Evolutionary conservation across 2,113 vertebrate species (phyloP).

Genomic region (Anseranas semipalmata): DNA sequence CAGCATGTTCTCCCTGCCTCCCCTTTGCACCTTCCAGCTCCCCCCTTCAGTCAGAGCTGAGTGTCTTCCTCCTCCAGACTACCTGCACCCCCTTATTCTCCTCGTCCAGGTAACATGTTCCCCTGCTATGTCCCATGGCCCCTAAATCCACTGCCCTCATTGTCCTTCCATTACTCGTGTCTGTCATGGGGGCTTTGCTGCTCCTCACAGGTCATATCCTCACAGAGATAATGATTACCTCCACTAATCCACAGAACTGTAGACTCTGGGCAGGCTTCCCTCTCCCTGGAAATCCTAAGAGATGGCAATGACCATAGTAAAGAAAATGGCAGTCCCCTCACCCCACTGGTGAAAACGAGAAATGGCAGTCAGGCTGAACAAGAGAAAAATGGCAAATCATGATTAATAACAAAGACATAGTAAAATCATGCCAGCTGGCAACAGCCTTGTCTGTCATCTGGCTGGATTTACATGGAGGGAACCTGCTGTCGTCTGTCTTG

Average conservation of each 20-base stretch:
- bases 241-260: neutral
- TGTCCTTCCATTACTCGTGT: fast-evolving
- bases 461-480: neutral
- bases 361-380: neutral
- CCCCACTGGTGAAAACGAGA: neutral
- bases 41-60: neutral
- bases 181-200: neutral
- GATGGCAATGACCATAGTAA: neutral
- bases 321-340: neutral
- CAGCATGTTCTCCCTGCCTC: neutral
- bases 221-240: neutral
- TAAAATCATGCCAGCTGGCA: conserved; percentile 34
- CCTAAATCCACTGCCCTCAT: neutral
- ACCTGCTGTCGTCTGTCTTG: neutral
- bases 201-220: neutral
- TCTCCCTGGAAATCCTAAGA: neutral
- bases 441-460: neutral
- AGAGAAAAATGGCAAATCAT: neutral
- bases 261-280: neutral
- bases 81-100: neutral
- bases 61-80: neutral
- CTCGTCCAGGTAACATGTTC: neutral
- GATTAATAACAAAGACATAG: conserved; percentile 34
- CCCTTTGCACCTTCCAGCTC: neutral
- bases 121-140: no score